phyloP scores from a whole-genome alignment of 2,797 vertebrate genomes.

The Falco biarmicus region DNA sequence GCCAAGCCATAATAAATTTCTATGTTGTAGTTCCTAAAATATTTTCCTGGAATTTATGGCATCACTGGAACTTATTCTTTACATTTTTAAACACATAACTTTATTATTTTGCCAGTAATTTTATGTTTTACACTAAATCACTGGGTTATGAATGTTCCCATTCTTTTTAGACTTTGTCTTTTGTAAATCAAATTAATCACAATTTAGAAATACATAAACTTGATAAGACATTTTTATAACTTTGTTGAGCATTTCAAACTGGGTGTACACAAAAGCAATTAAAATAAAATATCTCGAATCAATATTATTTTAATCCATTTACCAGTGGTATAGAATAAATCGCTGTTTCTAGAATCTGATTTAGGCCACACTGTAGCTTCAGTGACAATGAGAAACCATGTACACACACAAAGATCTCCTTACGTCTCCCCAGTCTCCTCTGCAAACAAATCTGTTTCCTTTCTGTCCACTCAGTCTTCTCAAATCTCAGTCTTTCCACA shows the following conservation, averaged over 20 bases:
- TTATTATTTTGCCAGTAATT: slow-evolving; percentile 68
- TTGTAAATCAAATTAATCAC: slow-evolving; percentile 55
- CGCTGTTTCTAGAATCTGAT: background rate
- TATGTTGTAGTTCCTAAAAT: slow-evolving; percentile 59
- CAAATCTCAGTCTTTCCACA: background rate
- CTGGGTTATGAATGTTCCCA: slow-evolving; percentile 9
- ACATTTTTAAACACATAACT: slow-evolving; percentile 56
- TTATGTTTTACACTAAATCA: slow-evolving; percentile 64
- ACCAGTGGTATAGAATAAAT: background rate
- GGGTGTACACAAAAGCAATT: background rate
- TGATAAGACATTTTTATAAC: slow-evolving; percentile 48
- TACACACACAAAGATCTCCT: slow-evolving; percentile 14
- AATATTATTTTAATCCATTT: slow-evolving; percentile 5
- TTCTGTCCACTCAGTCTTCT: background rate
- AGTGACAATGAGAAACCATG: slow-evolving; percentile 9
- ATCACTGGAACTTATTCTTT: slow-evolving; percentile 66
- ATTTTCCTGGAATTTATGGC: slow-evolving; percentile 71
- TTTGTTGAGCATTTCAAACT: slow-evolving; percentile 25
- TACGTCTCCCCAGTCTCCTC: background rate
- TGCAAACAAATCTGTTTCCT: slow-evolving; percentile 22
- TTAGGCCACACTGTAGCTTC: background rate
- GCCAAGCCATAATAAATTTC: slow-evolving; percentile 53
- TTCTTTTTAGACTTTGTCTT: slow-evolving; percentile 28
- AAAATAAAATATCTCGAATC: slow-evolving; percentile 22
- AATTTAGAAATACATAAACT: slow-evolving; percentile 37